Evolutionary conservation across 2,888 invertebrate species (phyloP), one percentile per base, ranked within the genome.

Genomic region (Drosophila maculinotata): DNA sequence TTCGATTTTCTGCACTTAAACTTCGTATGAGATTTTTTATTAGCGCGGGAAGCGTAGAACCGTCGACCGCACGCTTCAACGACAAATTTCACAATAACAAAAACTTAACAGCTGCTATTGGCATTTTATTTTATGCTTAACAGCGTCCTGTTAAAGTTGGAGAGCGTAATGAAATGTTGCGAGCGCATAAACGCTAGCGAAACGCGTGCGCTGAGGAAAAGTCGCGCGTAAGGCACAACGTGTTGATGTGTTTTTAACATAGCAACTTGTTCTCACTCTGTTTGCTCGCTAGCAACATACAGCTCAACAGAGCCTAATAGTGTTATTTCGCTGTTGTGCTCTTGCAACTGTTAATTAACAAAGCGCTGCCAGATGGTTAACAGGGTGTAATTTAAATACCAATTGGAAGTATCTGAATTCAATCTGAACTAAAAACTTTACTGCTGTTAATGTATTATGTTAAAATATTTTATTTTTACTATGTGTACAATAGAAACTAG

Each of bases 71-170:
- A 23, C 52, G 44, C 66, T 28, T 56, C 59, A 25, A 60, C 41
- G 44, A 41, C 71, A 33, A 59, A 39, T 66, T 76, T 52, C 66
- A 72, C 76, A 72, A 59, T 72, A 71, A 76, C 65, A 65, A 69
- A 20, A 48, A 25, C 17, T 64, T 72, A 51, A 76, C 71, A 76
- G 64, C 17, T 14, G 20, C 57, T 36, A 41, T 30, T 20, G 30
- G 25, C 3, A 58, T 20, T 51, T 31, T 26, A 12, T 14, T 10
- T 35, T 25, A 15, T 30, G 44, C 5, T 71, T 56, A 36, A 70
- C 71, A 71, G 71, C 3, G 14, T n/a, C 6, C 42, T 71, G 71
- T 76, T 71, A 76, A 26, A 6, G 1, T 30, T n/a, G 3, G 26
- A 47, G 36, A 54, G 53, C 33, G 30, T 6, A 7, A 1, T n/a